phyloP scores from a whole-genome alignment of 2,797 vertebrate species.

The Sebastes nivosus region DNA sequence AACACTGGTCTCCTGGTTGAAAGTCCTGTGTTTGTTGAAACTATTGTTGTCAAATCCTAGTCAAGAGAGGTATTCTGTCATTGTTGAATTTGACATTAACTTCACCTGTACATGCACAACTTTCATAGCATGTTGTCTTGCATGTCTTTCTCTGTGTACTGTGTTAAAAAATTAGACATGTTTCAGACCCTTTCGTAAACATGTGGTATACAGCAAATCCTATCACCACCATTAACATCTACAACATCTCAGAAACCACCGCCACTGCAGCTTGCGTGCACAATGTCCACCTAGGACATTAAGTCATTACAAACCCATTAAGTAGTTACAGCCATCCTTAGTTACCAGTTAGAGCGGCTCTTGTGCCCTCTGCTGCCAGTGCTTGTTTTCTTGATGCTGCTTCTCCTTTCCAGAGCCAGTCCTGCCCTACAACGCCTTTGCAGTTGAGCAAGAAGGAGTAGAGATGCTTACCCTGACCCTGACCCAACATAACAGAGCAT shows the following conservation, averaged over 20 bases:
- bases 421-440: not conserved
- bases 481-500: not conserved
- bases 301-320: slow-evolving; percentile 24
- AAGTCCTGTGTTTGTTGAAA: too few relatives aligned
- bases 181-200: not conserved
- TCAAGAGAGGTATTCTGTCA: not conserved
- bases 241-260: not conserved
- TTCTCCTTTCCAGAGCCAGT: not conserved
- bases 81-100: not conserved
- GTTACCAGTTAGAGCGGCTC: slow-evolving; percentile 23
- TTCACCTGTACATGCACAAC: not conserved
- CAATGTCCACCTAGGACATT: not conserved
- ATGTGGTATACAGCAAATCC: not conserved
- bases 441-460: not conserved
- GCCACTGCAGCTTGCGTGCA: not conserved
- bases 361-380: slow-evolving; percentile 14
- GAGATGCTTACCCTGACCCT: not conserved
- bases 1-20: too few relatives aligned
- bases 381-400: slow-evolving; percentile 2
- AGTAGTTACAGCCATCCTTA: slow-evolving; percentile 13
- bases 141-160: not conserved
- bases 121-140: not conserved
- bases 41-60: not conserved
- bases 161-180: not conserved
- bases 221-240: not conserved